Evolutionary conservation across 2,113 vertebrate species (phyloP).

Genomic region (Hystrix brachyura): DNA sequence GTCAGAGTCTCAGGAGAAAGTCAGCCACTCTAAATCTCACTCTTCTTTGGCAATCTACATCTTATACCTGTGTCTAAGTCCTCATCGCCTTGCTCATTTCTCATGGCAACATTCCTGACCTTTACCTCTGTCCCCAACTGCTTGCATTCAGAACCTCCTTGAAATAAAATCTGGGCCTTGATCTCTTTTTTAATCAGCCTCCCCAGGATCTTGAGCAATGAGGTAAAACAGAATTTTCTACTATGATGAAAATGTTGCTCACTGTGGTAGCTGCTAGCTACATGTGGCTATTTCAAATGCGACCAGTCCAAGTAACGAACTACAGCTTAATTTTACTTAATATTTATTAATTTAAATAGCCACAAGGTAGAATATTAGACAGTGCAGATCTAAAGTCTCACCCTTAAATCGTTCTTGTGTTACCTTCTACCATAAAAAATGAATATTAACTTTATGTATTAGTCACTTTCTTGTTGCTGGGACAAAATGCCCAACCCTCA

Average conservation of each 20-base stretch:
- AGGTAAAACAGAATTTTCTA: background rate
- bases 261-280: background rate
- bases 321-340: background rate
- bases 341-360: slow-evolving; percentile 10
- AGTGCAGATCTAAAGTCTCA: background rate
- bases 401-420: background rate
- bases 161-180: background rate
- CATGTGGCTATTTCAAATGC: background rate
- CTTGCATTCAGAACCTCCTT: background rate
- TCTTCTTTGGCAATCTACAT: background rate
- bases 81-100: background rate
- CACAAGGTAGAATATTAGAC: background rate
- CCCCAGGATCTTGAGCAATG: background rate
- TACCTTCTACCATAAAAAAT: background rate
- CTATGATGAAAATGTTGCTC: background rate
- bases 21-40: background rate
- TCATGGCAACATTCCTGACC: background rate
- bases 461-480: background rate
- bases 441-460: background rate
- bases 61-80: background rate
- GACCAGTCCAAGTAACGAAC: background rate
- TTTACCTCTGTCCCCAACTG: background rate
- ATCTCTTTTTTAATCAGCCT: background rate
- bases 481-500: background rate
- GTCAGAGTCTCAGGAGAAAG: background rate